Evolutionary conservation across 1,140 invertebrate genomes (phyloP).

Genomic region (Brachionus angularis): DNA sequence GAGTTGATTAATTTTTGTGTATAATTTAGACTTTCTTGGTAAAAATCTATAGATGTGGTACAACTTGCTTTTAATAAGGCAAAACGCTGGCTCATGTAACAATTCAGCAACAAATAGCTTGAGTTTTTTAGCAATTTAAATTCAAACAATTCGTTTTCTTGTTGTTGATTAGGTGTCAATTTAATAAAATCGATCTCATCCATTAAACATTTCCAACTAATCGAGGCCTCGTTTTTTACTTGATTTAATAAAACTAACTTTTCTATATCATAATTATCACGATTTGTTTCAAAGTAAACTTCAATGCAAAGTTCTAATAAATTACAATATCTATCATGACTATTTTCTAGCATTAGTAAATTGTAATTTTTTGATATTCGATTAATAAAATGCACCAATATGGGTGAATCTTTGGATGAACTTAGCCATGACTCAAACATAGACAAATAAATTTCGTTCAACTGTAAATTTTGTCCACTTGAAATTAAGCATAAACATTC

Average conservation of each 20-base stretch:
- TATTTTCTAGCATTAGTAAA: conserved; percentile 6
- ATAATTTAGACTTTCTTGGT: conserved; percentile 18
- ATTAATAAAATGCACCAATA: conserved; percentile 31
- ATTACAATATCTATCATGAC: conserved; percentile 11
- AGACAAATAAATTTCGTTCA: conserved; percentile 15
- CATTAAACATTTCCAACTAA: conserved; percentile 9
- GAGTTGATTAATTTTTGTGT: conserved; percentile 18
- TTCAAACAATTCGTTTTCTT: conserved; percentile 26
- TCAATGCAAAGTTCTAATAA: conserved; percentile 39
- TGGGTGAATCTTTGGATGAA: conserved; percentile 40
- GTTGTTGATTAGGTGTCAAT: conserved; percentile 2
- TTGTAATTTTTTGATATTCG: conserved; percentile 10
- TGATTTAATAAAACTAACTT: not conserved
- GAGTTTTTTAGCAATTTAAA: not conserved
- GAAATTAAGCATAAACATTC: conserved; percentile 6
- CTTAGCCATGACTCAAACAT: conserved; percentile 34
- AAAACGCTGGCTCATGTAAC: conserved; percentile 9
- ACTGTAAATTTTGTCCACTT: not conserved
- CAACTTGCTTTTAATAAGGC: conserved; percentile 9
- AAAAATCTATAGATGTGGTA: not conserved
- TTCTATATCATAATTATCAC: not conserved
- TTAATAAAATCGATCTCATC: conserved; percentile 36
- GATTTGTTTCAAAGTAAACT: conserved; percentile 13
- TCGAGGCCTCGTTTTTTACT: not conserved
- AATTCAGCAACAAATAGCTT: conserved; percentile 25